These are phyloP conservation scores for Meta bourneti DNA, from an alignment of 2,888 invertebrate genomes.

Conservation along the genomic window DNA sequence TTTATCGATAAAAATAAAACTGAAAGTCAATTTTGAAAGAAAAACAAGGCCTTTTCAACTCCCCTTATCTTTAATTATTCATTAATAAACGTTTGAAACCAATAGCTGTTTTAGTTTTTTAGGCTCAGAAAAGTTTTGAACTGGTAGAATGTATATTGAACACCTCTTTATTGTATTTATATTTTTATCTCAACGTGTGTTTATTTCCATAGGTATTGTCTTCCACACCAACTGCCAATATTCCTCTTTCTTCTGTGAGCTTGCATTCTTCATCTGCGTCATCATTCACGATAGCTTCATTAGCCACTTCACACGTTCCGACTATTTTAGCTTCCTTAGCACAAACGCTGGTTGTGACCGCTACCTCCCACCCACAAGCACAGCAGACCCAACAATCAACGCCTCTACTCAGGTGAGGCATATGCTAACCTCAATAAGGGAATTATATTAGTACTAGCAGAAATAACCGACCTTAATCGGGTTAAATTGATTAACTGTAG, in stretches of 20 bases:
- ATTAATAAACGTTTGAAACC: too few species aligned
- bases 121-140: too few species aligned
- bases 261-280: constrained; percentile 60
- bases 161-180: too few species aligned
- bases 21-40: too few species aligned
- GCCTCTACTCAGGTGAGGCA: constrained; percentile 54
- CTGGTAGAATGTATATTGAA: too few species aligned
- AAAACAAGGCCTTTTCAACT: too few species aligned
- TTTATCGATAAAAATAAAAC: too few species aligned
- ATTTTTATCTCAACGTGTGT: too few species aligned
- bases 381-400: constrained; percentile 38
- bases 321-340: constrained; percentile 69
- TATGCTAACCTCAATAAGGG: neutral
- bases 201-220: constrained; percentile 43
- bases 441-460: too few species aligned
- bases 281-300: constrained; percentile 70
- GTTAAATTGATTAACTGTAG: too few species aligned
- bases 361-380: constrained; percentile 33
- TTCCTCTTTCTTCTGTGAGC: constrained; percentile 28
- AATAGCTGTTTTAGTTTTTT: neutral
- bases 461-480: too few species aligned
- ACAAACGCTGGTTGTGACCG: constrained; percentile 61
- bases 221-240: constrained; percentile 31
- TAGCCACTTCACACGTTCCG: constrained; percentile 70
- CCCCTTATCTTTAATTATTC: too few species aligned